Conservation (phyloP, 1,140 invertebrate species). For the Hylaeus anthracinus region DNA sequence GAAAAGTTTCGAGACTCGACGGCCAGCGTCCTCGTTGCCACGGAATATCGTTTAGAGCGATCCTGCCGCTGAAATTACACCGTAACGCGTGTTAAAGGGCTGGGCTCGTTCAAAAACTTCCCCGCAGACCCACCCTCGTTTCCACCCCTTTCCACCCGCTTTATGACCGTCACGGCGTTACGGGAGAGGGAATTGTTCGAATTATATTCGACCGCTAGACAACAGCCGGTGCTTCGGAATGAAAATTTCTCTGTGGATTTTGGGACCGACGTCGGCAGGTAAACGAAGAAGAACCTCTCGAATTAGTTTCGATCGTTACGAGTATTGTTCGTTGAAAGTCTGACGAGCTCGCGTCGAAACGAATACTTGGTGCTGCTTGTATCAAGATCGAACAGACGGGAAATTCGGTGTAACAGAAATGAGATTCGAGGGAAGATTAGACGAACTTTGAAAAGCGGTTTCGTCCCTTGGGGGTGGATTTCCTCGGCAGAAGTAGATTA, state of each 20-base stretch:
- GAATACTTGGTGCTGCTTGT: too few species aligned
- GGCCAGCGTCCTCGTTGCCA: slow-evolving; percentile 64
- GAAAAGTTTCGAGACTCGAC: slow-evolving; percentile 77
- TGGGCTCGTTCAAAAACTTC: slow-evolving; percentile 52
- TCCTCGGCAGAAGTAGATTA: not conserved
- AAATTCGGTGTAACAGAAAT: too few species aligned
- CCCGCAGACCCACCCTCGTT: slow-evolving; percentile 36
- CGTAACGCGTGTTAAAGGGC: slow-evolving; percentile 67
- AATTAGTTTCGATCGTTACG: too few species aligned
- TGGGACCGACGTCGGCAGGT: not conserved
- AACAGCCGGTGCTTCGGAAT: not conserved
- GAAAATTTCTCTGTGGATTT: not conserved
- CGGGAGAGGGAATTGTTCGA: not conserved
- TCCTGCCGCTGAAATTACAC: slow-evolving; percentile 69
- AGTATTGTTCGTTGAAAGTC: too few species aligned
- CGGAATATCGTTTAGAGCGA: slow-evolving; percentile 69
- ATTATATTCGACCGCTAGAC: slow-evolving; percentile 16
- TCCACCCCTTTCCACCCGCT: slow-evolving; percentile 23
- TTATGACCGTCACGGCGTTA: slow-evolving; percentile 27
- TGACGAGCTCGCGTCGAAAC: too few species aligned
- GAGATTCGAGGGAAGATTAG: too few species aligned
- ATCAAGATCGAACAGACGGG: too few species aligned
- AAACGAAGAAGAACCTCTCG: too few species aligned
- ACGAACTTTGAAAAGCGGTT: not conserved
- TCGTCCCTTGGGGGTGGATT: not conserved